Evolutionary conservation across 2,888 invertebrate species (phyloP).

Genomic region (Hypena proboscidalis): DNA sequence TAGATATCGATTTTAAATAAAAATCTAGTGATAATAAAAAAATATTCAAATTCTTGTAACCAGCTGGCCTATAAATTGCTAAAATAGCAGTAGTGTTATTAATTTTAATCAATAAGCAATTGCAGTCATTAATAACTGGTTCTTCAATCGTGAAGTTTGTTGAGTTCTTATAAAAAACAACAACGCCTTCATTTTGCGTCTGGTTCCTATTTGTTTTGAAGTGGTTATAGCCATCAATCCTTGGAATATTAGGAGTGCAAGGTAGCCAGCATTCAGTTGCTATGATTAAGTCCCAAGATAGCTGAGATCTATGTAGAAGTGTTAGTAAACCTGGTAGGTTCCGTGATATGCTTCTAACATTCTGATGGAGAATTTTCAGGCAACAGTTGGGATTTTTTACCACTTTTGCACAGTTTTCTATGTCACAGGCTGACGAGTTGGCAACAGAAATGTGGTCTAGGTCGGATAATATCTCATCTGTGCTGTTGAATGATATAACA

Average conservation of each 20-base stretch:
- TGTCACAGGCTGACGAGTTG: constrained; percentile 1
- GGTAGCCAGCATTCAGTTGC: constrained; percentile 11
- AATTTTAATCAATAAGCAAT: constrained; percentile 1
- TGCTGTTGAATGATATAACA: no score
- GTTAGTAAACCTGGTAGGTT: not conserved
- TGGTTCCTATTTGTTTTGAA: constrained; percentile 1
- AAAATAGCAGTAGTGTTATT: constrained; percentile 2
- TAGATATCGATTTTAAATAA: not conserved
- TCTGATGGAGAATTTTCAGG: constrained; percentile 8
- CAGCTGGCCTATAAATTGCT: constrained; percentile 6
- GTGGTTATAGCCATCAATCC: constrained; percentile 1
- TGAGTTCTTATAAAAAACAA: not conserved
- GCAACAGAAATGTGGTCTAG: no score
- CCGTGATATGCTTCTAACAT: constrained; percentile 8
- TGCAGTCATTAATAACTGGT: not conserved
- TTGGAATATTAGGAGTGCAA: constrained; percentile 1
- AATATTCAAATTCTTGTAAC: constrained; percentile 3
- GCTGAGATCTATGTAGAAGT: not conserved
- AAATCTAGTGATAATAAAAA: constrained; percentile 7
- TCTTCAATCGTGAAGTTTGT: constrained; percentile 3
- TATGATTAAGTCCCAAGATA: constrained; percentile 6
- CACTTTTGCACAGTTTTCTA: not conserved
- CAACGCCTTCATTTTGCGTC: constrained; percentile 10
- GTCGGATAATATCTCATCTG: no score
- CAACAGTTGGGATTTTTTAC: not conserved